Conservation (phyloP, 2,113 vertebrate species). For the Dasyurus viverrinus region DNA sequence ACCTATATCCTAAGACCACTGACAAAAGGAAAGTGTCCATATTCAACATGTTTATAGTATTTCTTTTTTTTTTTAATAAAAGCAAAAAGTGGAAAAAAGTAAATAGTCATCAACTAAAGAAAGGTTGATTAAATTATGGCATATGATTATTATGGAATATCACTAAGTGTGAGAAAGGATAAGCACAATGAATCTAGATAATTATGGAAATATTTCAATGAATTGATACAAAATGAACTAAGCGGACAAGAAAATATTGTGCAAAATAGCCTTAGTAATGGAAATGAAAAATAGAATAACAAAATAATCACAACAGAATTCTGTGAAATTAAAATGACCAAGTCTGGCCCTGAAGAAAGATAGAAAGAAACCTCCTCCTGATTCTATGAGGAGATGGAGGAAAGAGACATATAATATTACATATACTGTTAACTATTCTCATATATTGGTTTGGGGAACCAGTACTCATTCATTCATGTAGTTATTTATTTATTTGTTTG, state of each 20-base stretch:
- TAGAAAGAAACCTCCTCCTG: no score
- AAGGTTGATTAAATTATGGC: not conserved
- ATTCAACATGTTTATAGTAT: not conserved
- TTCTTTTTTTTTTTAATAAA: not conserved
- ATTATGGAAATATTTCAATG: not conserved
- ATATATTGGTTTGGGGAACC: no score
- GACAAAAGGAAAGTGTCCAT: not conserved
- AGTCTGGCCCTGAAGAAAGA: not conserved
- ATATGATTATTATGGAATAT: not conserved
- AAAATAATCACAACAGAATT: not conserved
- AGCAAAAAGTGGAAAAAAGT: not conserved
- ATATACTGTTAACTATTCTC: not conserved
- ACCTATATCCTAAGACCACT: not conserved
- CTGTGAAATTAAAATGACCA: not conserved
- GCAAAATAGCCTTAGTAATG: not conserved
- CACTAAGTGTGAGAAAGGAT: not conserved
- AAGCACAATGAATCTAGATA: not conserved
- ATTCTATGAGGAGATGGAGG: not conserved
- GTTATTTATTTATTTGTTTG: no score
- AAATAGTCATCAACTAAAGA: not conserved
- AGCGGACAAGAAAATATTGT: not conserved
- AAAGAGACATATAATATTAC: not conserved
- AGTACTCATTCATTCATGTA: no score
- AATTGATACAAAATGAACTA: no score
- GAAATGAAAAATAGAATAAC: not conserved